Base-by-base conservation (phyloP, 2,888 invertebrate genomes). In the Arge pagana region DNA sequence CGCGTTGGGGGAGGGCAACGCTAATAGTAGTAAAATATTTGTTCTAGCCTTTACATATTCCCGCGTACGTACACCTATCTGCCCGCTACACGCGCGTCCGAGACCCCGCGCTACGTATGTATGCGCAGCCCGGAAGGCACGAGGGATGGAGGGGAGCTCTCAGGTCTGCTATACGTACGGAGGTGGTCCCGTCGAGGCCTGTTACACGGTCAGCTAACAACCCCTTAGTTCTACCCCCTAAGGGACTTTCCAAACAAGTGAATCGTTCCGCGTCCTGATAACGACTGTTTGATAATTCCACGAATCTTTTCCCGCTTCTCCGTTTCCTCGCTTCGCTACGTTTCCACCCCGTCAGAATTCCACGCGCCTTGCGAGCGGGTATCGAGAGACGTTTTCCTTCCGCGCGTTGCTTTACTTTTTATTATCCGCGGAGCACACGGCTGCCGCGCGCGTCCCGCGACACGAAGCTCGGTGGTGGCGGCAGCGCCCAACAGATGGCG, bases 181-280 rank as follows among this genome's bases (percentile, higher is more conserved):
- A 51, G 57, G 58, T 56, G 60, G 63, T 68, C 65, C 70, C 69
- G 63, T 55, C 55, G 70, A 69, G 70, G 68, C 68, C 69, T 68
- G 67, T 68, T 71, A 71, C 67, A 67, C 65, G 68, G 68, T 68
- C 67, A 69, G 68, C 69, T 69, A 71, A 71, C 70, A 71, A 71
- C 69, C 69, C 66, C 69, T 68, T 68, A 66, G 63, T 62, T 59
- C 49, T 57, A 53, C 59, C 61, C 67, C 55, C 54, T 54, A 61
- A 64, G 61, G 63, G 63, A n/a, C n/a, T n/a, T 55, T 58, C 60
- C 61, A 61, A 67, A 64, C 60, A 59, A 62, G 59, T 58, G 53
- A 57, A 63, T 64, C 62, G 60, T 59, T 60, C 58, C 56, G 55
- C 50, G 55, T 55, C 57, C 48, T 54, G 57, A 59, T 67, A 68